Base-by-base conservation (phyloP, 1,140 invertebrate genomes). In the Drosophila navojoa region DNA sequence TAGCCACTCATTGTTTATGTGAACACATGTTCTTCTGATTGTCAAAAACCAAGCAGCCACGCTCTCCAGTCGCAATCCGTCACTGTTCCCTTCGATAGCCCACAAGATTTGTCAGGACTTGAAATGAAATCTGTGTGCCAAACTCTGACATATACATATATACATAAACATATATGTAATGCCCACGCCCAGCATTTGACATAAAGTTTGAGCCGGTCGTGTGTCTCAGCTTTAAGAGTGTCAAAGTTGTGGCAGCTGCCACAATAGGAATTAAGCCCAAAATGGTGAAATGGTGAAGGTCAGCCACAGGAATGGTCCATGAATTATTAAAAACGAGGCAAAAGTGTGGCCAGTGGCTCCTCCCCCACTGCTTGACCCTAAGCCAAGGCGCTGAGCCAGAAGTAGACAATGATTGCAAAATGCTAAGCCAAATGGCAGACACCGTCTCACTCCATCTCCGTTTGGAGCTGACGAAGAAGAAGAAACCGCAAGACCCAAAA, bases 281-380 rank as follows among this genome's bases (percentile, higher is more conserved):
- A 69, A 77, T 78, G 73, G 75, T 62, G 84, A 79, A 69, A 77
- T 78, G 73, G 75, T 62, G 84, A 86, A 87, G 82, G 82, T 87
- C 84, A 89, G 62, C 82, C 84, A 55, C 72, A 76, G 60, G 60
- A 70, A 50, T 67, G 60, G 25, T 59, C 62, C 71, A 75, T 75
- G 71, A 75, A 75, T 75, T 75, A 70, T 74, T 74, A 77, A 79
- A 75, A 71, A 53, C 71, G 61, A 75, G 55, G 22, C 57, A 59
- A 58, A 45, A 59, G 67, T 76, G 58, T 62, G 73, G 53, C 45
- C 55, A 61, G 44, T 3, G 62, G 53, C 70, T 75, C 66, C 19
- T 75, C 66, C 32, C 68, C 32, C 68, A 59, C 68, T 54, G 52
- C 63, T 82, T 87, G 82, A 87, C 76, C 79, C 82, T 77, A 79